Base-by-base conservation (phyloP, 2,797 vertebrate genomes). In the Falco columbarius region DNA sequence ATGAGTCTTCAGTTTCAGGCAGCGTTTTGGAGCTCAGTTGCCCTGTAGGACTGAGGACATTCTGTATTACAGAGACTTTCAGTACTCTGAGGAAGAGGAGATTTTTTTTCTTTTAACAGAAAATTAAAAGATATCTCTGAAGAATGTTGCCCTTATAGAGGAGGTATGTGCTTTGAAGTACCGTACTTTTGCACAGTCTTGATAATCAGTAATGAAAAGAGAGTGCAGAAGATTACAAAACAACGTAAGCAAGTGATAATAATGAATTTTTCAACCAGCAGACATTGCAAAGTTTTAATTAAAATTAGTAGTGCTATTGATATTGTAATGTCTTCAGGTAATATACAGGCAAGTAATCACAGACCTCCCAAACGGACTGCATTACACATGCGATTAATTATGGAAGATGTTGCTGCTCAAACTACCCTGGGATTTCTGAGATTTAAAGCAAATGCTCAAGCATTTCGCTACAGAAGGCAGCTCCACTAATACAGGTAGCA, bases 281-380 rank as follows among this genome's bases (percentile, higher is more conserved):
- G 85, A 89, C 87, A 94, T 97, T 98, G 97, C 84, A 75, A 97
- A 98, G 93, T 97, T 98, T 98, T 98, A 98, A 98, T 98, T 98
- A 98, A 98, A 98, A 98, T 97, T 97, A 98, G 92, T 87, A 90
- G 81, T 88, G 83, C 96, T 96, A 97, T 93, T 97, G 96, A 97
- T 98, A 98, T 96, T 97, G 85, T 97, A 98, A 97, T 97, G 84
- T 97, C 95, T 97, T 97, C n/a, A 21, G 96, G 93, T 97, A 97
- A 97, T 93, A 93, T 94, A 89, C 44, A 97, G 81, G 79, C 86
- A 93, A 97, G 93, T 97, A 98, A 98, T 98, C 97, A 97, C 75
- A 96, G 93, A 85, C 90, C 56, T 98, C 96, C 92, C 96, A 97
- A 97, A 97, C 81, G 97, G 96, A 92, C 95, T 92, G 81, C 90